Evolutionary conservation across 2,797 vertebrate genomes (phyloP), one percentile per base, ranked within the genome.

Genomic region (Hoplostethus atlanticus): DNA sequence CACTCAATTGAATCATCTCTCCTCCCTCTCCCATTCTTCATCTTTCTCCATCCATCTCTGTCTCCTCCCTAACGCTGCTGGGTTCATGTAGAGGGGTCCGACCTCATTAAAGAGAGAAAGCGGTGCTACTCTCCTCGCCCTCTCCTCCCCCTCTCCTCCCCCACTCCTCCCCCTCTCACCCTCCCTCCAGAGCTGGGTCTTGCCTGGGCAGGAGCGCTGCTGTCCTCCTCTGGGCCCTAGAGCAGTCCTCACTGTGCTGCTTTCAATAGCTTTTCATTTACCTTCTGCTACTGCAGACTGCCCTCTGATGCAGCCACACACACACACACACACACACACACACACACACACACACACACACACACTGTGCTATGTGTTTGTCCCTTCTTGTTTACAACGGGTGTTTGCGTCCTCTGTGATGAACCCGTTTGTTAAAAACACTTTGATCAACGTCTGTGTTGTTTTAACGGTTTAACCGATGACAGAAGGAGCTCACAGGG

Each of bases 231-330:
- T 67, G 70, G 68, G 58, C 80, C 88, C 71, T 31, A 25, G 72
- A 76, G 77, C 50, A 84, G 84, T 51, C 60, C 70, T 72, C 3
- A 48, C 62, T 5, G 52, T 69, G 70, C 21, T 63, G 64, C 83
- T 86, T 87, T 68, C 70, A 80, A 79, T 79, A 77, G 78, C 74
- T 73, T 77, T 81, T 80, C 70, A 75, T 89, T 86, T 87, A 67
- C 73, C 51, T 44, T 40, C 65, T 62, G 71, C 59, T 85, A 58
- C 53, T 50, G 61, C 54, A 55, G 64, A 72, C 70, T 6, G 40
- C 11, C 40, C 73, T 54, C 59, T 64, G 38, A 50, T 50, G 34
- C 48, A 57, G 0, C 30, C 50, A 64, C 28, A 62, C 52, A 75
- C 54, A 30, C 38, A 65, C 50, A 56, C 47, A 38, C 59, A 44